These are phyloP conservation scores for Halocaridina rubra DNA, from an alignment of 2,888 invertebrate genomes.

Conservation along the genomic window DNA sequence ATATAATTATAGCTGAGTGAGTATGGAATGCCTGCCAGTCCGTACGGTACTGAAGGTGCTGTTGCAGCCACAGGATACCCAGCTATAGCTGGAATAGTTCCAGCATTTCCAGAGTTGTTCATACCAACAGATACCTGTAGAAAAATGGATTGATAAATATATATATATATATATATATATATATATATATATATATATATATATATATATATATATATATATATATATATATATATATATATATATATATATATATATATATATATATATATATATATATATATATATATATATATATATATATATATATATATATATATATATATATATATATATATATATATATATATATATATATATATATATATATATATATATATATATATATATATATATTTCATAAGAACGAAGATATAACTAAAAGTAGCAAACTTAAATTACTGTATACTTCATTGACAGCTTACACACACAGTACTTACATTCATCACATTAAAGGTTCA, in stretches of 20 bases:
- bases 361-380: no score
- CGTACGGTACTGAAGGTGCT: constrained; percentile 52
- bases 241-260: no score
- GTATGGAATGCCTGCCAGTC: constrained; percentile 52
- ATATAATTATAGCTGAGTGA: constrained; percentile 57
- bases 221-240: no score
- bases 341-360: no score
- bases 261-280: neutral
- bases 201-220: no score
- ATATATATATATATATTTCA: no score
- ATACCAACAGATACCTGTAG: constrained; percentile 48
- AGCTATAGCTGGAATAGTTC: constrained; percentile 36
- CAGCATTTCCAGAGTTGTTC: constrained; percentile 35
- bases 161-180: neutral
- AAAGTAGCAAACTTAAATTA: neutral
- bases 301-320: neutral
- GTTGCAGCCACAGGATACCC: constrained; percentile 50
- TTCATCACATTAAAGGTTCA: neutral
- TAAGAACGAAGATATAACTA: no score
- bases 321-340: no score
- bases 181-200: neutral
- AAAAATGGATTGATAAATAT: neutral
- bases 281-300: neutral
- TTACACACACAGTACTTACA: no score
- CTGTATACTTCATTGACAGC: neutral